Conservation (phyloP, 2,888 invertebrate genomes). For the Chaitophorus viminalis region DNA sequence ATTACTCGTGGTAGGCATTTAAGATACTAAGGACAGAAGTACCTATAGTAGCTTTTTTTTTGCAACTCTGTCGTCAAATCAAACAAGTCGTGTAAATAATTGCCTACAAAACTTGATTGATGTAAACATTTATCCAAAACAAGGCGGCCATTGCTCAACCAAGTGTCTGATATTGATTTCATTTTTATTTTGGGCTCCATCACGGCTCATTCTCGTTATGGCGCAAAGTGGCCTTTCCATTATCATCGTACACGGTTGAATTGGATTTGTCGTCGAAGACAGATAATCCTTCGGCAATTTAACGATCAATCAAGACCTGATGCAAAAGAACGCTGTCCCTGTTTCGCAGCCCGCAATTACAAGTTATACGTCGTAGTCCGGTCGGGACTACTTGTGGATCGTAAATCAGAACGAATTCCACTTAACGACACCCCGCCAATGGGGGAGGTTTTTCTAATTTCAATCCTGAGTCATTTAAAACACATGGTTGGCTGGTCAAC, state of each 20-base stretch:
- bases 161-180: not conserved
- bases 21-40: too few relatives aligned
- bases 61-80: not conserved
- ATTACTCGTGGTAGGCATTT: too few relatives aligned
- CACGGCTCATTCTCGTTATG: not conserved
- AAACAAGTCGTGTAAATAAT: not conserved
- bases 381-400: not conserved
- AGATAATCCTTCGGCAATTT: conserved; percentile 3
- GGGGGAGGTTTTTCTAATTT: conserved; percentile 27
- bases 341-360: not conserved
- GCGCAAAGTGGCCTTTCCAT: not conserved
- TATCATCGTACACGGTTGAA: not conserved
- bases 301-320: conserved; percentile 19
- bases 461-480: conserved; percentile 7
- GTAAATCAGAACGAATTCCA: conserved; percentile 15
- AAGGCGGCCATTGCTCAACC: not conserved
- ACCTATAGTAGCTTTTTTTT: not conserved
- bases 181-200: not conserved
- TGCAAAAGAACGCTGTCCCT: not conserved
- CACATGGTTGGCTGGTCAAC: conserved; percentile 16
- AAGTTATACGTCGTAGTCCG: conserved; percentile 1
- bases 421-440: not conserved
- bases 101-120: not conserved
- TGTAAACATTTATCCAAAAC: not conserved
- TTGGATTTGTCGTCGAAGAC: not conserved